Conservation (phyloP, 2,888 invertebrate genomes). For the Dasysyrphus tricinctus region DNA sequence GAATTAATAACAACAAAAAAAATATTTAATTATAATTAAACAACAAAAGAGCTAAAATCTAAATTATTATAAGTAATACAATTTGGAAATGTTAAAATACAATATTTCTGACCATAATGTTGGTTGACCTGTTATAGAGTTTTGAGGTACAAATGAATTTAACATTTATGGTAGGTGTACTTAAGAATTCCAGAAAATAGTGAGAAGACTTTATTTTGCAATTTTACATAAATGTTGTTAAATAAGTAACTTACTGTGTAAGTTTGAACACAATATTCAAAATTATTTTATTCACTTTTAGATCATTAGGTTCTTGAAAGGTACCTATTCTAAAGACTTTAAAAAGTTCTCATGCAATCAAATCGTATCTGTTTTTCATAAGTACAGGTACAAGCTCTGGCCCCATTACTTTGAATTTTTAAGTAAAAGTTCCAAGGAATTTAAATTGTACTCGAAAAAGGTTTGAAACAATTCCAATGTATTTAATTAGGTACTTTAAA, state of each 20-base stretch:
- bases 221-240: not conserved
- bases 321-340: not conserved
- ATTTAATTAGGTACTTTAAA: not conserved
- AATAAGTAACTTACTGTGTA: not conserved
- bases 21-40: slow-evolving; percentile 7
- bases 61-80: slow-evolving; percentile 21
- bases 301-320: not conserved
- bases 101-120: no score
- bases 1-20: slow-evolving; percentile 1
- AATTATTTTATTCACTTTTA: no score
- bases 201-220: not conserved
- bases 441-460: not conserved
- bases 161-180: no score
- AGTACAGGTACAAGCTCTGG: not conserved
- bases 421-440: not conserved
- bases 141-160: no score
- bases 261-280: not conserved
- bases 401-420: not conserved
- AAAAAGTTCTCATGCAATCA: no score
- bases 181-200: not conserved
- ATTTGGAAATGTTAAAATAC: slow-evolving; percentile 20
- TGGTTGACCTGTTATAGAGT: no score
- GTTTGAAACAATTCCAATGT: not conserved
- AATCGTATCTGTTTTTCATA: not conserved
- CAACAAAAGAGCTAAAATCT: slow-evolving; percentile 15